Conservation (phyloP, 2,797 vertebrate genomes). For the Bradypodion ventrale region DNA sequence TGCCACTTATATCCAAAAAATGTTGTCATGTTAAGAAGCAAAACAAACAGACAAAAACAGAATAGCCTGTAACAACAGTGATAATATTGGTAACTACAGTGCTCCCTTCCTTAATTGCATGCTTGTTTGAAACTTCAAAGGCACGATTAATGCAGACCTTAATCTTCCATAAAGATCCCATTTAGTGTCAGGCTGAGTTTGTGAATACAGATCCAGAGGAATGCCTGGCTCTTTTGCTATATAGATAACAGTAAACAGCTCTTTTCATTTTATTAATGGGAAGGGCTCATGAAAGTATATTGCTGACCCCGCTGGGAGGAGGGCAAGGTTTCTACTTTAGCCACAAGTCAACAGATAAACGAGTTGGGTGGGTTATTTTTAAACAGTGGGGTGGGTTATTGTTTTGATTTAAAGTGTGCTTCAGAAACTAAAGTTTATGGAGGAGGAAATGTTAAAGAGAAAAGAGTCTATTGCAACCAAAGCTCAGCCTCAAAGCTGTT, state of each 20-base stretch:
- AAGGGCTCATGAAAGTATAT: neutral
- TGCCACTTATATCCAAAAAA: neutral
- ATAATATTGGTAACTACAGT: neutral
- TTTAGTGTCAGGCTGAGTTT: slow-evolving; percentile 23
- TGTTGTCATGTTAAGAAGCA: neutral
- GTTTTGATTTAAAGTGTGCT: slow-evolving; percentile 15
- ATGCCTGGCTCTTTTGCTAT: neutral
- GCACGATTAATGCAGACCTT: neutral
- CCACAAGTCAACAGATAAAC: slow-evolving; percentile 14
- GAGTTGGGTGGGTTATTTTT: neutral
- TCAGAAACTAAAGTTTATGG: slow-evolving; percentile 3
- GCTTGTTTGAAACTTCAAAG: slow-evolving; percentile 15
- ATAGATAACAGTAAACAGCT: slow-evolving; percentile 11
- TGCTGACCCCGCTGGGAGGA: neutral
- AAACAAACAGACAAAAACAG: neutral
- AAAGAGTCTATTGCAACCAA: neutral
- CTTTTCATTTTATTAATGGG: slow-evolving; percentile 29
- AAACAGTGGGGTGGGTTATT: neutral
- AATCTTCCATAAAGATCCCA: slow-evolving; percentile 20
- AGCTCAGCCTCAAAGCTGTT: neutral
- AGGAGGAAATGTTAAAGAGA: slow-evolving; percentile 6
- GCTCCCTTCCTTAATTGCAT: neutral
- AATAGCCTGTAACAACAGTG: too few species aligned
- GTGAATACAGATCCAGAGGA: neutral
- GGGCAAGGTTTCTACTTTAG: neutral